These are phyloP conservation scores for Myxocyprinus asiaticus DNA, from an alignment of 2,113 vertebrate species.

Conservation along the genomic window DNA sequence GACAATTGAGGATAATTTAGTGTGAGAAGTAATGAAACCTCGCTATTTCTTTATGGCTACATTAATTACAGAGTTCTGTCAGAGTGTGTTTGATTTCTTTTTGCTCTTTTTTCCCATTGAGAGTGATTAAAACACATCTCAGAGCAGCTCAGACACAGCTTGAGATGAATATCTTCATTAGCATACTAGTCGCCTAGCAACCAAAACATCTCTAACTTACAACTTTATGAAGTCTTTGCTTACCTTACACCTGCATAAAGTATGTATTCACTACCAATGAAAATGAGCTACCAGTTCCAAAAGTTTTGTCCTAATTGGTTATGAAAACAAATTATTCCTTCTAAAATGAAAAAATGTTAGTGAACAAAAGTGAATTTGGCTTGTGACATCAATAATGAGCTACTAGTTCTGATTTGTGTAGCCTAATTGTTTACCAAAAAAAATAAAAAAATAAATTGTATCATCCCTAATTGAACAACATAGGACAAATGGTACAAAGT, in stretches of 20 bases:
- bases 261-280: constrained; percentile 3
- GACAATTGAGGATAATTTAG: constrained; percentile 36
- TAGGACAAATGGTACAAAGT: no score
- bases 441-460: no score
- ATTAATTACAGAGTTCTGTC: constrained; percentile 55
- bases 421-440: no score
- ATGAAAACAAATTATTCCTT: neutral
- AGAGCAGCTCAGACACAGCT: constrained; percentile 66
- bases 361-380: no score
- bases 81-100: constrained; percentile 16
- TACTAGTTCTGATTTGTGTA: no score
- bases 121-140: constrained; percentile 61
- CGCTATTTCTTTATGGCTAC: constrained; percentile 42
- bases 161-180: constrained; percentile 72
- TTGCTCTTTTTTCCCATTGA: neutral
- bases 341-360: no score
- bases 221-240: constrained; percentile 17
- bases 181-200: constrained; percentile 77
- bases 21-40: constrained; percentile 30
- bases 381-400: neutral
- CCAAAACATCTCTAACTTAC: constrained; percentile 62
- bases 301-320: neutral
- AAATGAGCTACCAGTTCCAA: neutral
- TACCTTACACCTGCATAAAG: constrained; percentile 33
- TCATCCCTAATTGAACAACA: no score